Base-by-base conservation (phyloP, 2,888 invertebrate genomes). In the Pedicia rivosa region DNA sequence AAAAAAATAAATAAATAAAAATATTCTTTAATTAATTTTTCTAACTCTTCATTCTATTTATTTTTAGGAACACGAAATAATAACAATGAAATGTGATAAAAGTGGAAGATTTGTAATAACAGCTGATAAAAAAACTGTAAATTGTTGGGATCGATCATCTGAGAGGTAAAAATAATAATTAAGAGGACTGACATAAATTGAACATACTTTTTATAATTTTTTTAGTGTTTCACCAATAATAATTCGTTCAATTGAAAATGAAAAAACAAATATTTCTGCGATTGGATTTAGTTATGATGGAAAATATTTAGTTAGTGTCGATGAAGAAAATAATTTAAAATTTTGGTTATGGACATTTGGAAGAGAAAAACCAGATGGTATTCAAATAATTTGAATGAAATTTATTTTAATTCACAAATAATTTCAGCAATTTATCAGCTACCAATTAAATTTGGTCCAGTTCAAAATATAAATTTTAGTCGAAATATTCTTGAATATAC, bases 331-430 rank as follows among this genome's bases (percentile, higher is more conserved):
- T 15, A 49, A 50, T 1, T 44, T 76, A 1, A 57, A 66, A 43
- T 66, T 74, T 55, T 76, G 76, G 74, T 56, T 70, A 30, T 77
- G 77, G 76, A 66, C 70, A 22, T 59, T 51, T 17, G 71, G 69
- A 4, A 47, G 47, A 7, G 61, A 67, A 9, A 46, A 50, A 31
- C 67, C 72, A 4, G 64, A 74, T 50, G 72, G 74, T 74, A 54
- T 48, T 35, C 31, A 28, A 15, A 4, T 26, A 15, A 31, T 31
- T 13, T 7, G 7, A 31, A 14, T 10, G 15, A 31, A 31, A 31
- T 13, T 31, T 13, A 17, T 12, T 24, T 16, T 12, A 25, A 27
- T 27, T 19, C 17, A 14, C 19, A 27, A n/a, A n/a, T n/a, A n/a
- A n/a, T n/a, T n/a, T n/a, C n/a, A n/a, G n/a, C n/a, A 4, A 24